Evolutionary conservation across 2,113 vertebrate species (phyloP), one percentile per base, ranked within the genome.

Genomic region (Upupa epops): DNA sequence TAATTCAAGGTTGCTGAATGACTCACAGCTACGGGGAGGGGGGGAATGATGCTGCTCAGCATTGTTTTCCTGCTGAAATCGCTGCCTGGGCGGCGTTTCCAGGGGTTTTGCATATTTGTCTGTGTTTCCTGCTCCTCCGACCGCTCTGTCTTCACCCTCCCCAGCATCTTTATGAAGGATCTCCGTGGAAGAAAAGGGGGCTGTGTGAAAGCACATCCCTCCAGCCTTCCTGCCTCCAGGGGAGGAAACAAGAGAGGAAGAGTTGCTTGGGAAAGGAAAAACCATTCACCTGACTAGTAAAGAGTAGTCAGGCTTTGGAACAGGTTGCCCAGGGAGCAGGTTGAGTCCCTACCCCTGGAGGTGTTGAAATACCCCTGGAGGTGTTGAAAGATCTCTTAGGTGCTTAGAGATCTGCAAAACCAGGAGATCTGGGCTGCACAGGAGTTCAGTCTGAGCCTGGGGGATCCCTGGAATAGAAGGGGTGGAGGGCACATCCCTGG

Each of bases 161-260:
- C 61, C 40, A 93, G 76, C 56, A 54, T 69, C 70, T 82, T 95
- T 84, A 76, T 92, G 90, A 91, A 92, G 95, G 70, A 83, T 92
- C 61, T 86, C 68, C n/a, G 11, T 88, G 69, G 74, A 96, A 93
- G 73, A 63, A 93, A 94, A 91, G 72, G 83, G 51, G n/a, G n/a
- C n/a, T 84, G 81, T 95, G 14, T 7, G 48, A 91, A 61, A 73
- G 90, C 55, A 19, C 93, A 85, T 90, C 68, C 89, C 95, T 91
- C 55, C 37, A 36, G 65, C 76, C 91, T 88, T 77, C 76, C 81
- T 58, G 93, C 69, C 52, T 86, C 61, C 73, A 94, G 36, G 91
- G 40, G 68, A 78, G 36, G 83, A 93, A 82, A 81, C 18, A 2
- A 52, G 74, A 54, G 12, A 49, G 49, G 46, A 91, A 90, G 51